Evolutionary conservation across 1,140 invertebrate species (phyloP), one percentile per base, ranked within the genome.

Genomic region (Lysiphlebus fabarum): DNA sequence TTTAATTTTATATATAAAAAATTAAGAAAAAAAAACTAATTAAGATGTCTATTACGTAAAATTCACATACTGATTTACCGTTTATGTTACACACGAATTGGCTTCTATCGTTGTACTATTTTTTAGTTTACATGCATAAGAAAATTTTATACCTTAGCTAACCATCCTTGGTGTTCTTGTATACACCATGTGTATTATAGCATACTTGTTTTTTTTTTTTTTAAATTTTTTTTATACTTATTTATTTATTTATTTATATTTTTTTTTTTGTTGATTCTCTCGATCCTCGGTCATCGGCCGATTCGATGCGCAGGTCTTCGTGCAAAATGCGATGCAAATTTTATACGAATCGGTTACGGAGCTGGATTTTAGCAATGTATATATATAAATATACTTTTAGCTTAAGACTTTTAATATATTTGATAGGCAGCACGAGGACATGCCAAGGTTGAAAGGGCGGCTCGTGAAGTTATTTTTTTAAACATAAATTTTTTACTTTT

Each of bases 11-110:
- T n/a, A n/a, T n/a, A n/a, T n/a, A n/a, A n/a, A n/a, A n/a, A n/a
- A n/a, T n/a, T n/a, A n/a, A n/a, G n/a, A n/a, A 73, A 72, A 72
- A 73, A 72, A 67, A 70, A 63, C 65, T 70, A 62, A 64, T 61
- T 36, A 59, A 45, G 53, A 59, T 65, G 64, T 68, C 65, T 65
- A 64, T 66, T 70, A 65, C 65, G 65, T 67, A 69, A 70, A 73
- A 65, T 66, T 62, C 60, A 61, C 68, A 70, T 70, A 69, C 70
- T 65, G 66, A 73, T 70, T 65, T 66, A 67, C 57, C 54, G 62
- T 61, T 55, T 59, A 48, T 34, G 58, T 53, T 58, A 12, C 14
- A 54, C 17, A 26, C 38, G 37, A 17, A 45, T 60, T 42, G 44
- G 41, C 43, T 36, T 53, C 51, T 12, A 40, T 42, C 51, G 33